Conservation (phyloP, 2,797 vertebrate species). For the Coregonus suidteri region DNA sequence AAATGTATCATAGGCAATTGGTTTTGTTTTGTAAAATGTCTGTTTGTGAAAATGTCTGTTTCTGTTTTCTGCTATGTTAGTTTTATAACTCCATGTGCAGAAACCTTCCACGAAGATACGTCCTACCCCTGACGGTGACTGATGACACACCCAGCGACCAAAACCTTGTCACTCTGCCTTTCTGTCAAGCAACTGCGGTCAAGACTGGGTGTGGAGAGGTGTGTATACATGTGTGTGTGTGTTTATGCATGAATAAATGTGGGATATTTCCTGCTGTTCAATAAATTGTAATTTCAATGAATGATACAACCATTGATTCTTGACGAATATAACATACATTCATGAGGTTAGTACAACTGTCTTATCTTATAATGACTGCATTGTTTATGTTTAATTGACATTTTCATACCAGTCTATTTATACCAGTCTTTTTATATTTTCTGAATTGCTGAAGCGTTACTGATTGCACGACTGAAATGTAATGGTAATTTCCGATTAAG, state of each 20-base stretch:
- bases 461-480: too few relatives aligned
- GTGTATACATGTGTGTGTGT: conserved; percentile 13
- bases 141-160: conserved; percentile 69
- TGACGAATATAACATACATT: too few relatives aligned
- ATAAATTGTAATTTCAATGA: too few relatives aligned
- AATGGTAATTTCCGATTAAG: too few relatives aligned
- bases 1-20: too few relatives aligned
- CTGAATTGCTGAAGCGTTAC: too few relatives aligned
- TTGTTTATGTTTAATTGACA: background rate
- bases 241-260: background rate
- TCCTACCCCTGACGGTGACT: conserved; percentile 82
- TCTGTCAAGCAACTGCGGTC: conserved; percentile 79
- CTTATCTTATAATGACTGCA: too few relatives aligned
- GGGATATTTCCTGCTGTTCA: background rate
- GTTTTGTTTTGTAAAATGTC: too few relatives aligned
- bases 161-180: conserved; percentile 79
- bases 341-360: too few relatives aligned
- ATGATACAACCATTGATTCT: too few relatives aligned
- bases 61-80: conserved; percentile 63
- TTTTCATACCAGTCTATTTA: background rate
- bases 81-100: conserved; percentile 76
- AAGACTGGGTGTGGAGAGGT: conserved; percentile 81
- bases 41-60: too few relatives aligned
- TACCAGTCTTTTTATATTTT: background rate
- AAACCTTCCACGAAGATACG: conserved; percentile 86